Evolutionary conservation across 35 echinoderm and acorn worm species (phyloP).

Genomic region (Apostichopus japonicus): DNA sequence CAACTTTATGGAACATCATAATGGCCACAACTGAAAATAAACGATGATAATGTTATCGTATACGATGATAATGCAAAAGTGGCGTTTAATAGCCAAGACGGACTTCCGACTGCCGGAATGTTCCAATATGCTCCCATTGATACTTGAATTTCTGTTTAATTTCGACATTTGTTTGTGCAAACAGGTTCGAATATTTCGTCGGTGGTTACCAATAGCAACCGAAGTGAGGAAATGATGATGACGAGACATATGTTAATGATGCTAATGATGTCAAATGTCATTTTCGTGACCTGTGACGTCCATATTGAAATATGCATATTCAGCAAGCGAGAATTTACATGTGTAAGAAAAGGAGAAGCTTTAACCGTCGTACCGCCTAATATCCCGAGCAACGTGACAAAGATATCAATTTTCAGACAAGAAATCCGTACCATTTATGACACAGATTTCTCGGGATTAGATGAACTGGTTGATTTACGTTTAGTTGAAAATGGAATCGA

Average conservation of each 20-base stretch:
- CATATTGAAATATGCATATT: neutral
- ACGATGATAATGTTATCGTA: too few relatives aligned
- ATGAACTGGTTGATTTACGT: neutral
- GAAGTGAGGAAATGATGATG: neutral
- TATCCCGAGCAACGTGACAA: neutral
- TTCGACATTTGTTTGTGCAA: neutral
- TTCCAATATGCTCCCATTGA: neutral
- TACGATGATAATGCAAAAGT: too few relatives aligned
- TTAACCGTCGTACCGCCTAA: neutral
- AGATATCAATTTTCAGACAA: neutral
- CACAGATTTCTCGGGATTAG: neutral
- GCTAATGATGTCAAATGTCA: neutral
- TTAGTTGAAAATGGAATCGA: neutral
- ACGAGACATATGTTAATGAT: neutral
- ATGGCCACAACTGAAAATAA: too few relatives aligned
- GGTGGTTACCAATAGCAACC: neutral
- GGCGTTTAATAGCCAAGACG: too few relatives aligned
- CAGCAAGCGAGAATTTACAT: neutral
- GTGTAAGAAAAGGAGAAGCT: neutral
- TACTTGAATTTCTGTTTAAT: neutral
- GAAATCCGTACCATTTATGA: neutral
- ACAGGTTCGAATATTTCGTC: neutral
- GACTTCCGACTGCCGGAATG: neutral
- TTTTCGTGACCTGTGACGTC: neutral
- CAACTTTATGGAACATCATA: too few relatives aligned